These are phyloP conservation scores for Amaurobius ferox DNA, from an alignment of 2,888 invertebrate species.

Conservation along the genomic window DNA sequence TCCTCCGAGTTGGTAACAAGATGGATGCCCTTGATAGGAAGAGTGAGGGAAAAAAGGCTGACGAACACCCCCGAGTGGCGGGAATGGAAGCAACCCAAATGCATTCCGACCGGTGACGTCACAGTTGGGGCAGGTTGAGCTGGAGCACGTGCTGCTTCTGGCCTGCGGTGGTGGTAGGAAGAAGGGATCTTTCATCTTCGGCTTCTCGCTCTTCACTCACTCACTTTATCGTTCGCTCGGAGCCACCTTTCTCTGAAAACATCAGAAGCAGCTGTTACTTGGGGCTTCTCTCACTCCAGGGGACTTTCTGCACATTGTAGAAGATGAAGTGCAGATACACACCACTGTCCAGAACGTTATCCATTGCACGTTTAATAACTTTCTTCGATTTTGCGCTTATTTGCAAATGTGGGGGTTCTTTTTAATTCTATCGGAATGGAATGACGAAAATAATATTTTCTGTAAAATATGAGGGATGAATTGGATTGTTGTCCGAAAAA, in stretches of 20 bases:
- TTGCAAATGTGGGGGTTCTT: too few species aligned
- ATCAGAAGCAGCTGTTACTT: slow-evolving; percentile 61
- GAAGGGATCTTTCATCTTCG: slow-evolving; percentile 18
- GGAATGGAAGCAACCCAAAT: not conserved
- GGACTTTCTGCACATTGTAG: not conserved
- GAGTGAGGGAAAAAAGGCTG: not conserved
- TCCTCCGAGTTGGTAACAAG: not conserved
- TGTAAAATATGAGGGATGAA: too few species aligned
- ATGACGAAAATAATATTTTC: too few species aligned
- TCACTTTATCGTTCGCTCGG: not conserved
- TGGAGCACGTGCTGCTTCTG: slow-evolving; percentile 8
- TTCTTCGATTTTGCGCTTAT: too few species aligned
- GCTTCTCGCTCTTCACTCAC: slow-evolving; percentile 20
- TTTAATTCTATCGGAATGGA: too few species aligned
- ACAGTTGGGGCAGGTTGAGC: slow-evolving; percentile 6
- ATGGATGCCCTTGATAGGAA: slow-evolving; percentile 16
- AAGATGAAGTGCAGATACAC: too few species aligned
- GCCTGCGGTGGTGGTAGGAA: not conserved
- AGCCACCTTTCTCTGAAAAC: slow-evolving; percentile 36
- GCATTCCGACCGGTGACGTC: slow-evolving; percentile 12
- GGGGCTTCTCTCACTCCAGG: not conserved
- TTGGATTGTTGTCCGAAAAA: too few species aligned
- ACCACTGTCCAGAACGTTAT: too few species aligned
- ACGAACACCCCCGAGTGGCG: not conserved
- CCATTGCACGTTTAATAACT: too few species aligned